A percentile compares a stretch with the other conserved stretches of the same genome.
These are phyloP conservation scores for Nysson spinosus DNA, from an alignment of 2,888 invertebrate genomes.

Conservation along the genomic window DNA sequence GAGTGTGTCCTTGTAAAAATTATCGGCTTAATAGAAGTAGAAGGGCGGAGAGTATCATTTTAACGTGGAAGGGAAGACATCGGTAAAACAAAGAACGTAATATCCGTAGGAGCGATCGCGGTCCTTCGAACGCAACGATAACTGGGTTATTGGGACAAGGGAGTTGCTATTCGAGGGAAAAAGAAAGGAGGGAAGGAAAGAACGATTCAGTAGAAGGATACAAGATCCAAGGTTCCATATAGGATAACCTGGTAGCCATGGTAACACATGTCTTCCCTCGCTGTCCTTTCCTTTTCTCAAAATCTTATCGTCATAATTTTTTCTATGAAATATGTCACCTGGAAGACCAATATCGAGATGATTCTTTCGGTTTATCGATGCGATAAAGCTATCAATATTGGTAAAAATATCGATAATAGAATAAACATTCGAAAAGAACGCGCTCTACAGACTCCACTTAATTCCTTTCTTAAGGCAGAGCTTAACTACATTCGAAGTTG, in stretches of 20 bases:
- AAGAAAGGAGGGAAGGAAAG: constrained; percentile 31
- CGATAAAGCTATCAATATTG: no score
- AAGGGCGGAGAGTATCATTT: no score
- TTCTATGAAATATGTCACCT: not conserved
- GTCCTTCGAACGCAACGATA: constrained; percentile 39
- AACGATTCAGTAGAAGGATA: constrained; percentile 38
- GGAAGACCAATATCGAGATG: constrained; percentile 5
- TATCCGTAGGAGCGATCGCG: constrained; percentile 27
- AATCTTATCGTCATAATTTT: not conserved
- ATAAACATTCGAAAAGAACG: constrained; percentile 14
- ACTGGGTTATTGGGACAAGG: constrained; percentile 58
- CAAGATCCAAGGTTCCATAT: constrained; percentile 17
- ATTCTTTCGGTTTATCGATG: constrained; percentile 12
- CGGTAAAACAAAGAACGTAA: not conserved
- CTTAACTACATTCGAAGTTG: not conserved
- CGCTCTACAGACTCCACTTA: not conserved
- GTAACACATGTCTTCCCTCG: constrained; percentile 14
- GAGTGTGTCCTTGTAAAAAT: no score
- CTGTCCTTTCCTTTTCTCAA: not conserved
- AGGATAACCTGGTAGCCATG: constrained; percentile 21
- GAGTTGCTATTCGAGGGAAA: constrained; percentile 18
- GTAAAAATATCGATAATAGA: no score
- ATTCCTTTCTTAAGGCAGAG: not conserved
- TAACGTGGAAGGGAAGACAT: not conserved
- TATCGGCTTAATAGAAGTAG: no score